Evolutionary conservation across 2,113 vertebrate species (phyloP).

Genomic region (Rhizomys pruinosus): DNA sequence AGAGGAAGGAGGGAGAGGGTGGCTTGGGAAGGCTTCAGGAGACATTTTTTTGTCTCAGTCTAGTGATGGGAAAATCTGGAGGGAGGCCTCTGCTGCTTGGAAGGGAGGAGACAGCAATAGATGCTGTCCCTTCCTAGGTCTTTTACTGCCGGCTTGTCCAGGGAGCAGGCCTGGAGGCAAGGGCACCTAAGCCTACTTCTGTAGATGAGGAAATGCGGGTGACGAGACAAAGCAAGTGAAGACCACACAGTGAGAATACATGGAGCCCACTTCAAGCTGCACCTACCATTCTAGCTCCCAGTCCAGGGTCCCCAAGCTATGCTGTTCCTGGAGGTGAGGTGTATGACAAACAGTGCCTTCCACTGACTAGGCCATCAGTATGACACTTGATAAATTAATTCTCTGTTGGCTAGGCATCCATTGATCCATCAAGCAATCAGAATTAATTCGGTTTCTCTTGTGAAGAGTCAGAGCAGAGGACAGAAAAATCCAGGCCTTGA

Average conservation of each 20-base stretch:
- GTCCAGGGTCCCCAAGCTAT: not conserved
- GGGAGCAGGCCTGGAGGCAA: not conserved
- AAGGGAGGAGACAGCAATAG: not conserved
- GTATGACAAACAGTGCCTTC: not conserved
- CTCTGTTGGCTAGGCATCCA: not conserved
- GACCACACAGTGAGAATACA: not conserved
- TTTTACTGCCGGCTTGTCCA: not conserved
- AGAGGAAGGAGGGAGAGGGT: not conserved
- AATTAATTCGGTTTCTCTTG: not conserved
- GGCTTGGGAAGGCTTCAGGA: not conserved
- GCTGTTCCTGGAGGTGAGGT: not conserved
- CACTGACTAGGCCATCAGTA: no score
- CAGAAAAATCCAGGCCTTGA: not conserved
- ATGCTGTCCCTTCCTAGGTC: rapidly evolving
- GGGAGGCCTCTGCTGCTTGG: not conserved
- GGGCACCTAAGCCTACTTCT: not conserved
- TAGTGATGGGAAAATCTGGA: not conserved
- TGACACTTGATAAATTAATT: not conserved
- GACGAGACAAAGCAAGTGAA: not conserved
- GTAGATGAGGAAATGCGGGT: not conserved
- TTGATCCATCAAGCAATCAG: not conserved
- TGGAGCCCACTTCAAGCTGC: rapidly evolving
- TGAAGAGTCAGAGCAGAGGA: not conserved
- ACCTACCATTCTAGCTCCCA: not conserved
- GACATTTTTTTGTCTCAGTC: slow-evolving; percentile 40